phyloP scores from a whole-genome alignment of 2,797 vertebrate species.

The Bradypodion pumilum region DNA sequence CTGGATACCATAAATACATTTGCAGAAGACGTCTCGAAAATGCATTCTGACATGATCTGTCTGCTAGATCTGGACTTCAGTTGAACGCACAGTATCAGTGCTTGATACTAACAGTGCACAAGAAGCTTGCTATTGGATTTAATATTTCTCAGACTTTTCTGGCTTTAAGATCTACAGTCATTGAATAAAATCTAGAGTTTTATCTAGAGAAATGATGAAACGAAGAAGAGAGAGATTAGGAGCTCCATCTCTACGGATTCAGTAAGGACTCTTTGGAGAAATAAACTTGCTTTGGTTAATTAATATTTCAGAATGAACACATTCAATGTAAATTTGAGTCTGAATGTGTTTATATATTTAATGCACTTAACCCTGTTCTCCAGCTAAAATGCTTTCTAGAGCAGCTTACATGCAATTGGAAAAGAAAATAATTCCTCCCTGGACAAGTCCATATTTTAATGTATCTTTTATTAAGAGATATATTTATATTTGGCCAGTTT shows the following conservation, averaged over 20 bases:
- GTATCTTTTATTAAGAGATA: background rate
- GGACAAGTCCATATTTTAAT: background rate
- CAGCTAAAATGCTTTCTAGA: background rate
- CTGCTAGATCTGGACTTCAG: constrained; percentile 34
- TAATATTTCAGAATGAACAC: constrained; percentile 49
- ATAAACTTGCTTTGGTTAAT: constrained; percentile 2
- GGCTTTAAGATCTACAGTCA: constrained; percentile 59
- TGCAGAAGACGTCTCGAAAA: background rate
- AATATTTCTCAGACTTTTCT: constrained; percentile 34
- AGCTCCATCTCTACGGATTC: constrained; percentile 85
- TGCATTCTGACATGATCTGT: constrained; percentile 26
- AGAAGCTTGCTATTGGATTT: constrained; percentile 48
- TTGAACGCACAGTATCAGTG: constrained; percentile 47
- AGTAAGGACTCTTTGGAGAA: constrained; percentile 82
- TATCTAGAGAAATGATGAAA: constrained; percentile 83
- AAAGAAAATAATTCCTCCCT: background rate
- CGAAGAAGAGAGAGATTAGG: constrained; percentile 85
- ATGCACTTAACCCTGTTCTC: background rate
- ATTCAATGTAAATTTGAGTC: constrained; percentile 47
- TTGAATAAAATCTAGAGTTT: constrained; percentile 52
- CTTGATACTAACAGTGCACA: background rate
- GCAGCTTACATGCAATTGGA: background rate
- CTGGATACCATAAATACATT: constrained; percentile 28
- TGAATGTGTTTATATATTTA: constrained; percentile 15
- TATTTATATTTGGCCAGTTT: background rate